phyloP scores from a whole-genome alignment of 2,888 invertebrate genomes.

The Steromphala cineraria region DNA sequence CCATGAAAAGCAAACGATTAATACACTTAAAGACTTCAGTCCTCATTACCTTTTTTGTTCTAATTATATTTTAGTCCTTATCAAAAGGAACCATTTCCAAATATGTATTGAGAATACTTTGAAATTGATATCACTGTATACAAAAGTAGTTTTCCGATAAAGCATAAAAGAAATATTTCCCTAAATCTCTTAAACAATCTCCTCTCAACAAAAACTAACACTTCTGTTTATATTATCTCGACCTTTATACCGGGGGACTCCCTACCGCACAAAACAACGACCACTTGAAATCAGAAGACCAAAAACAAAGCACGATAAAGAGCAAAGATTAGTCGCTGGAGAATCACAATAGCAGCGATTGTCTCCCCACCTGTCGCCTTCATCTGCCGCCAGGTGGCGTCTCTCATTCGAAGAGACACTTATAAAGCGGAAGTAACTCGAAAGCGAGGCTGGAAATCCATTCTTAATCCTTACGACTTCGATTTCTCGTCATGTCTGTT shows the following conservation, averaged over 20 bases:
- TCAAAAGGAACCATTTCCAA: too few species aligned
- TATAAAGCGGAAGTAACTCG: background rate
- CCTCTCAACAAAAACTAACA: background rate
- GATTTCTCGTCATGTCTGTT: background rate
- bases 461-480: background rate
- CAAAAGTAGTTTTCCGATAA: too few species aligned
- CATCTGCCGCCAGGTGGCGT: conserved; percentile 3
- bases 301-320: background rate
- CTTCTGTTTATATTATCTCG: background rate
- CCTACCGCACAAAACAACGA: background rate
- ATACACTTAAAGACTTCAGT: too few species aligned
- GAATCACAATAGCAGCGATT: background rate
- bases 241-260: background rate
- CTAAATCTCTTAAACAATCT: too few species aligned
- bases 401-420: background rate
- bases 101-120: too few species aligned
- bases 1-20: too few species aligned
- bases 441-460: background rate
- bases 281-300: background rate
- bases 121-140: too few species aligned
- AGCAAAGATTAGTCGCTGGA: background rate
- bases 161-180: too few species aligned
- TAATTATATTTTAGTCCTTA: too few species aligned
- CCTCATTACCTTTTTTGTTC: too few species aligned
- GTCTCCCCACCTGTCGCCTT: conserved; percentile 15